phyloP scores from a whole-genome alignment of 2,888 invertebrate species.

The Masnerella sp. region DNA sequence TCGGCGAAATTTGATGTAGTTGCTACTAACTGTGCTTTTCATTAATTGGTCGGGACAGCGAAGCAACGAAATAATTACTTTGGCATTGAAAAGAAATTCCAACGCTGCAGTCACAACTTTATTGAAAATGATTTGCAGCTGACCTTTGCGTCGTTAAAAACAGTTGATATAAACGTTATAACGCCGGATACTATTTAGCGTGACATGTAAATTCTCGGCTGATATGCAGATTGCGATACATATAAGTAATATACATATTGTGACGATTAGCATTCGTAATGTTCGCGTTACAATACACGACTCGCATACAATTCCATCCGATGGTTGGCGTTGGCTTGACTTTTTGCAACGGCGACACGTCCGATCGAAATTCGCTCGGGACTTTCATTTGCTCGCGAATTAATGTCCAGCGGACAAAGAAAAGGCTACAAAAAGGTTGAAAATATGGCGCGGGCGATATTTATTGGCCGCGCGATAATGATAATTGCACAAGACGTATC shows the following conservation, averaged over 20 bases:
- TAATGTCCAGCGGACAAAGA: conserved; percentile 4
- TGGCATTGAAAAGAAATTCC: not conserved
- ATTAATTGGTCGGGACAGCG: conserved; percentile 2
- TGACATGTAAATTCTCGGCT: conserved; percentile 38
- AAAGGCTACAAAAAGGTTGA: conserved; percentile 12
- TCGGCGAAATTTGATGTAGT: conserved; percentile 2
- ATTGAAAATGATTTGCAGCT: not conserved
- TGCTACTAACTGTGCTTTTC: conserved; percentile 7
- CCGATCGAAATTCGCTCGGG: conserved; percentile 15
- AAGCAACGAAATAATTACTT: not conserved
- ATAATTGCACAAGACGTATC: conserved; percentile 30
- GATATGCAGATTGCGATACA: conserved; percentile 37
- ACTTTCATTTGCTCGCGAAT: conserved; percentile 18
- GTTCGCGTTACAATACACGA: conserved; percentile 37
- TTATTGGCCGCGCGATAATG: conserved; percentile 15
- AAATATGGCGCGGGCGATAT: not conserved
- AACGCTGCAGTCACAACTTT: not conserved
- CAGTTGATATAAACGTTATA: conserved; percentile 19
- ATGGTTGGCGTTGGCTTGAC: conserved; percentile 29
- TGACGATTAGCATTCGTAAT: conserved; percentile 48
- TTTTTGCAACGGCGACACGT: conserved; percentile 21
- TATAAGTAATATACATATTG: conserved; percentile 45
- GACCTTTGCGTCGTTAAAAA: not conserved
- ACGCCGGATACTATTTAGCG: conserved; percentile 21
- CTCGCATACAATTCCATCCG: conserved; percentile 31